Evolutionary conservation across 1,140 invertebrate genomes (phyloP), one percentile per base, ranked within the genome.

Genomic region (Lepidurus couesii): DNA sequence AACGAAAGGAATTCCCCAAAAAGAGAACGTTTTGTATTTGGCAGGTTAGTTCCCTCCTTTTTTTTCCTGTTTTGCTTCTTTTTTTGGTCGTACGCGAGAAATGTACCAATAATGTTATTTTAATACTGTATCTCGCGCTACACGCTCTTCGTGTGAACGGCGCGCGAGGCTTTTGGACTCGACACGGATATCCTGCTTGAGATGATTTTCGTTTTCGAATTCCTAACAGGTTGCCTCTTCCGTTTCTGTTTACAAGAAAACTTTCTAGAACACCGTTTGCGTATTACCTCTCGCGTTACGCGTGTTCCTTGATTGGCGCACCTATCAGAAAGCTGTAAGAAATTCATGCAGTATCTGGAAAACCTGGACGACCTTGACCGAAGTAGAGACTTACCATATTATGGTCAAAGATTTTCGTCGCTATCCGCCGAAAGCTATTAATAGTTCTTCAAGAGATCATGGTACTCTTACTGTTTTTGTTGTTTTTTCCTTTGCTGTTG

Each of bases 221-320:
- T 65, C 53, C 53, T 65, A n/a, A 21, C 16, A 65, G 16, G 53
- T 21, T 65, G 53, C 53, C 53, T 65, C 13, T 65, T 65, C 53
- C 9, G 8, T 65, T 65, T 16, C 53, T 65, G 53, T 16, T 65
- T 16, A n/a, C 53, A 65, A 65, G 16, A 13, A 65, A 65, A 65
- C 53, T 65, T 65, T 65, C 53, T 65, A 65, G 53, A 65, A 65
- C 53, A 13, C 53, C 13, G 34, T 34, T 13, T n/a, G 53, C 16
- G 0, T n/a, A 21, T n/a, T 21, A 4, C n/a, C 21, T 65, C 53
- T 9, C 7, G 8, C 53, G 47, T 11, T 34, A 34, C 34, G 53
- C n/a, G 53, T 65, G 53, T 65, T 65, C 21, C 53, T 65, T 65
- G 53, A 65, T 65, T 65, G 53, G 53, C 53, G 53, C 53, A 65